Evolutionary conservation across 2,888 invertebrate species (phyloP).

Genomic region (Drosophila lutescens): DNA sequence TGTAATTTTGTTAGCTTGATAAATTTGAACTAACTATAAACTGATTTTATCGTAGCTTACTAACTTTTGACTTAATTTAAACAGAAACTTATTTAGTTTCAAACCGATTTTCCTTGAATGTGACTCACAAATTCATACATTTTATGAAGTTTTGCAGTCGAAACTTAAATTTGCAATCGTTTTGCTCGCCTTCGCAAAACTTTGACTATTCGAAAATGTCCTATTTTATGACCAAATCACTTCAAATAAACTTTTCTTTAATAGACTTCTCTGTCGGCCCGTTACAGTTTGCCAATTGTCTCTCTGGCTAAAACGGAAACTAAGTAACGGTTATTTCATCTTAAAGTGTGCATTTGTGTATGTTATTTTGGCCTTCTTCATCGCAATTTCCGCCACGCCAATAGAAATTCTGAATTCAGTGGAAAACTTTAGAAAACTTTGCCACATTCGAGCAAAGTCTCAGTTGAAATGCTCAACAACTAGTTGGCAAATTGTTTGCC

Average conservation of each 20-base stretch:
- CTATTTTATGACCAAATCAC: slow-evolving; percentile 35
- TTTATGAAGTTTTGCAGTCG: neutral
- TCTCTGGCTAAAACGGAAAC: slow-evolving; percentile 54
- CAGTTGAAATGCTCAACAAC: slow-evolving; percentile 58
- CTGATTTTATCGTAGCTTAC: neutral
- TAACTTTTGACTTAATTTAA: neutral
- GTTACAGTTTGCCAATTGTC: slow-evolving; percentile 34
- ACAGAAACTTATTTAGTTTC: neutral
- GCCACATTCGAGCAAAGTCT: slow-evolving; percentile 36
- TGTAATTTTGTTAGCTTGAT: too few species aligned
- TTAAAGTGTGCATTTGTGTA: slow-evolving; percentile 24
- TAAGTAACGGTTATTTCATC: slow-evolving; percentile 59
- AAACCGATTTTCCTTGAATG: neutral
- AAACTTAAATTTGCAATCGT: neutral
- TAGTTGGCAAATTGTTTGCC: slow-evolving; percentile 66
- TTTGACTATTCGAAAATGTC: slow-evolving; percentile 20
- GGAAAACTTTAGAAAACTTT: slow-evolving; percentile 42
- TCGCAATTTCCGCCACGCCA: slow-evolving; percentile 57
- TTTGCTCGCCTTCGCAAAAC: slow-evolving; percentile 16
- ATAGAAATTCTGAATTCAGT: slow-evolving; percentile 24
- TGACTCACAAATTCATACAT: neutral
- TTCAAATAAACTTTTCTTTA: slow-evolving; percentile 49
- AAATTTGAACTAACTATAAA: too few species aligned
- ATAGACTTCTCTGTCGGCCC: slow-evolving; percentile 30
- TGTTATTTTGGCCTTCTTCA: slow-evolving; percentile 50